A percentile compares a stretch with the other conserved stretches of the same genome.
Evolutionary conservation across 2,888 invertebrate genomes (phyloP).

Genomic region (Drosophila lutescens): DNA sequence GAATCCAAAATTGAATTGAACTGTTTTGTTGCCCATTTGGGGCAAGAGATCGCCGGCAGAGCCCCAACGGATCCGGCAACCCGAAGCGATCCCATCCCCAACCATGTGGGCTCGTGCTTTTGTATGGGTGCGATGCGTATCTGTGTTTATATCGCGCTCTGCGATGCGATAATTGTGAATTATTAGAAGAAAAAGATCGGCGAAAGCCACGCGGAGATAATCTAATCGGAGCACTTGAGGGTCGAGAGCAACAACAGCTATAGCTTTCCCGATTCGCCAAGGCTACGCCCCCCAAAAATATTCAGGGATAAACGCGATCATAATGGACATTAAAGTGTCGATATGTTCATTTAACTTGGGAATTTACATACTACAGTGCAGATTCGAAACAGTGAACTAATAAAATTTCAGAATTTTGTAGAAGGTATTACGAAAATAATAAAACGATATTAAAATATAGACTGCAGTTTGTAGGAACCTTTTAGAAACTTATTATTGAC

Average conservation of each 20-base stretch:
- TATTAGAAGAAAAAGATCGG: constrained; percentile 43
- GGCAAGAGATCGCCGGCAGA: not conserved
- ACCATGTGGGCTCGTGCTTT: constrained; percentile 12
- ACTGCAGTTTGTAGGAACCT: too few species aligned
- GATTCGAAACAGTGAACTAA: not conserved
- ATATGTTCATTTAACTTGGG: not conserved
- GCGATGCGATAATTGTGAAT: constrained; percentile 56
- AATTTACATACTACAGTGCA: not conserved
- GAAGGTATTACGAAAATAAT: too few species aligned
- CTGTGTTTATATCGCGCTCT: constrained; percentile 29
- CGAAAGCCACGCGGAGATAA: constrained; percentile 46
- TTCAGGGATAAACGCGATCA: not conserved
- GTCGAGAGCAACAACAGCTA: constrained; percentile 8
- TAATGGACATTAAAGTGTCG: not conserved
- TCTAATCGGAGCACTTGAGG: constrained; percentile 50
- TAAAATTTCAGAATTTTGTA: too few species aligned
- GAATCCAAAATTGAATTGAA: not conserved
- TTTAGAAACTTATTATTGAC: not conserved
- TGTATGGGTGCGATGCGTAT: constrained; percentile 21
- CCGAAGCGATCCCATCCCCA: not conserved
- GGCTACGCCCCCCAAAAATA: constrained; percentile 6
- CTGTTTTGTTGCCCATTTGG: not conserved
- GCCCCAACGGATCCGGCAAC: constrained; percentile 18
- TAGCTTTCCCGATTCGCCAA: constrained; percentile 2
- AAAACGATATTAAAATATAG: too few species aligned